Percentiles rank a stretch among this genome's conserved stretches.
phyloP scores from a whole-genome alignment of 2,888 invertebrate species.

The Sinopyrophorus schimmeli region DNA sequence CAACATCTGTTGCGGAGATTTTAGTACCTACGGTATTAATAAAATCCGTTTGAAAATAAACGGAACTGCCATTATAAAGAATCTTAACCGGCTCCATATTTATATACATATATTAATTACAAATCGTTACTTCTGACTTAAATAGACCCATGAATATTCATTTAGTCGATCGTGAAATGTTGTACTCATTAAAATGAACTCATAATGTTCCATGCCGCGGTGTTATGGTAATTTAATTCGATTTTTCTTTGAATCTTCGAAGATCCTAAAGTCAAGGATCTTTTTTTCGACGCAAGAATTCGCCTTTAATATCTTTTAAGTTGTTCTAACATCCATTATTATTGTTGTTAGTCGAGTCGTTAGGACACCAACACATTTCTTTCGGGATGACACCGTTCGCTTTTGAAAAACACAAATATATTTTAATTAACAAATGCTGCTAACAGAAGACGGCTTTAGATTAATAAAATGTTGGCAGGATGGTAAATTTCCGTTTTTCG shows the following conservation, averaged over 20 bases:
- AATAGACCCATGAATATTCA: constrained; percentile 12
- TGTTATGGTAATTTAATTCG: constrained; percentile 2
- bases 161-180: constrained; percentile 4
- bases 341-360: too few species aligned
- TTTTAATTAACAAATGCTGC: too few species aligned
- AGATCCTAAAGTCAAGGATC: too few species aligned
- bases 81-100: neutral
- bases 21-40: constrained; percentile 8
- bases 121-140: constrained; percentile 2
- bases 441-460: too few species aligned
- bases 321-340: too few species aligned
- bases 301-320: too few species aligned
- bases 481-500: too few species aligned
- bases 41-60: constrained; percentile 5
- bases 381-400: too few species aligned
- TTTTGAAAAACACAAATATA: too few species aligned
- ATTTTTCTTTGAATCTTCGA: neutral
- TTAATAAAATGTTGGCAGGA: too few species aligned
- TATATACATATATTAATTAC: constrained; percentile 5
- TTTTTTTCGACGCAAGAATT: too few species aligned
- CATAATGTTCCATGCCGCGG: neutral
- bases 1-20: constrained; percentile 1
- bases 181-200: constrained; percentile 5
- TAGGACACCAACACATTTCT: too few species aligned
- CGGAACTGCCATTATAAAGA: neutral